Conservation (phyloP, 2,888 invertebrate species). For the Harmothoe impar region DNA sequence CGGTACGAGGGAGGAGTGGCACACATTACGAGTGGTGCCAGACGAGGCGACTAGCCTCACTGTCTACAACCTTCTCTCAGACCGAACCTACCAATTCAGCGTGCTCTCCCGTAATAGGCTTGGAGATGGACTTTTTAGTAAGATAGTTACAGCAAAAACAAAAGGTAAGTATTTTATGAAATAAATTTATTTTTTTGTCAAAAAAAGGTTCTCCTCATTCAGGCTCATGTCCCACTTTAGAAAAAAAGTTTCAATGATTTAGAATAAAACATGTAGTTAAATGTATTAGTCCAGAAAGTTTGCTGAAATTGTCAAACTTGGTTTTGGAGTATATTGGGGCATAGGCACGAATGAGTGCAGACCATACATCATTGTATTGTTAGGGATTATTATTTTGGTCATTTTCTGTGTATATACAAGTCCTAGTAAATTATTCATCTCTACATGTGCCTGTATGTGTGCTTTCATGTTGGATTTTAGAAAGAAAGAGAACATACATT, state of each 20-base stretch:
- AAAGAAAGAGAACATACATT: neutral
- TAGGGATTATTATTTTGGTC: neutral
- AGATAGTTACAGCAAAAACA: conserved; percentile 94
- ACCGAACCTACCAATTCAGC: conserved; percentile 97
- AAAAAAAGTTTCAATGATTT: neutral
- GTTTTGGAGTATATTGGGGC: neutral
- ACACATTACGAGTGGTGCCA: conserved; percentile 88
- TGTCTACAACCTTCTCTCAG: conserved; percentile 94
- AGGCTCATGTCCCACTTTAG: neutral
- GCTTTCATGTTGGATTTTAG: conserved; percentile 3
- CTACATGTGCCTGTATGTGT: conserved; percentile 26
- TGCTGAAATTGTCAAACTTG: neutral
- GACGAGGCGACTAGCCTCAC: conserved; percentile 95
- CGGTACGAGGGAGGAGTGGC: conserved; percentile 67
- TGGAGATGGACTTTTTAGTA: conserved; percentile 98
- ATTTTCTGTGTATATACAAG: neutral
- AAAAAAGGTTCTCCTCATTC: neutral
- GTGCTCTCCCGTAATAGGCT: conserved; percentile 95
- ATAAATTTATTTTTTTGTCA: neutral
- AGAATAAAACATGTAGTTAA: neutral
- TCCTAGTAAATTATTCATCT: neutral
- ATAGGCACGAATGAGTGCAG: neutral
- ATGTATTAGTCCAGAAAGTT: neutral
- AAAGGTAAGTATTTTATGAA: conserved; percentile 87
- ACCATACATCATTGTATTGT: neutral